phyloP scores from a whole-genome alignment of 2,113 vertebrate genomes.

The Herpetotheres cachinnans region DNA sequence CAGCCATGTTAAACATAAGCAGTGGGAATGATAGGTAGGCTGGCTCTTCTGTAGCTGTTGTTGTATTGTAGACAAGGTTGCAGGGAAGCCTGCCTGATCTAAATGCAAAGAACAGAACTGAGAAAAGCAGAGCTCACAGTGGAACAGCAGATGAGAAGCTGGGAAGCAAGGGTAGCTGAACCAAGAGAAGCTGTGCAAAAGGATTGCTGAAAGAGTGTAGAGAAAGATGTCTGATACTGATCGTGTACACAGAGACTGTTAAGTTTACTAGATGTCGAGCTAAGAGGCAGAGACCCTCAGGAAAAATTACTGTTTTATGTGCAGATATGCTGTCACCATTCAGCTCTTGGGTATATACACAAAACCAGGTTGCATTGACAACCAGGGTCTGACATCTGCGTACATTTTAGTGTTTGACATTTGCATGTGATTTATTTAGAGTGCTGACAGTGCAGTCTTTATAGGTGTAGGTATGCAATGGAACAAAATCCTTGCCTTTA shows the following conservation, averaged over 20 bases:
- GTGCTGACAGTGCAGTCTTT: not conserved
- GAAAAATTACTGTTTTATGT: not conserved
- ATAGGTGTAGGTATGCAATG: not conserved
- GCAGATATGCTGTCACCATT: not conserved
- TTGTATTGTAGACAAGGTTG: not conserved
- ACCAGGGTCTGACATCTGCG: fast-evolving
- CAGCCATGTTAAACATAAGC: not conserved
- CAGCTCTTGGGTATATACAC: not conserved
- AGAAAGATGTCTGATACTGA: not conserved
- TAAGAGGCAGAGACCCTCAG: not conserved
- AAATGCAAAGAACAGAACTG: not conserved
- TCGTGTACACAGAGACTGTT: not conserved
- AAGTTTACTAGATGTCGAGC: not conserved
- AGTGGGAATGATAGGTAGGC: not conserved
- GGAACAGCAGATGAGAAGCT: not conserved
- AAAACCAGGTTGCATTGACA: not conserved
- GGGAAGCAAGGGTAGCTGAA: not conserved
- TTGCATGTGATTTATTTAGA: not conserved
- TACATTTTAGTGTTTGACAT: fast-evolving
- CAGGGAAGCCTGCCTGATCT: not conserved
- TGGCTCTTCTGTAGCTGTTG: not conserved
- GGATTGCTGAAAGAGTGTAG: not conserved
- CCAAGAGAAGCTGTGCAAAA: not conserved
- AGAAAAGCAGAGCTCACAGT: not conserved
- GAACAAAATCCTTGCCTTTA: not conserved